Evolutionary conservation across 2,113 vertebrate species (phyloP).

Genomic region (Scortum barcoo): DNA sequence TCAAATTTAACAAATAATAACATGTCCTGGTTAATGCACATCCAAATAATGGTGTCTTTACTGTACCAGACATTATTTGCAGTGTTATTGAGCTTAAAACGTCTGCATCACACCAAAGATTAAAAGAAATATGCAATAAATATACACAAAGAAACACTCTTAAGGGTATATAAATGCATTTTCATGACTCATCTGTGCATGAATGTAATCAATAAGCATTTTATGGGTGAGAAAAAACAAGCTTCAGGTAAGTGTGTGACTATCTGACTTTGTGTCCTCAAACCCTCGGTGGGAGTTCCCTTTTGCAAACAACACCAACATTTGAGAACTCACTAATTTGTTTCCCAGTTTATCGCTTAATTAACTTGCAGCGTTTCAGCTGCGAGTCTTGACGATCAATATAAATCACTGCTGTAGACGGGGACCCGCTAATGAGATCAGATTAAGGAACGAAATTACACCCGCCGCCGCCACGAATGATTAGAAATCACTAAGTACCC

Average conservation of each 20-base stretch:
- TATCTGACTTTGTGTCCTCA: slow-evolving; percentile 15
- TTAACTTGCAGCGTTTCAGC: slow-evolving; percentile 65
- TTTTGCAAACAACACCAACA: slow-evolving; percentile 24
- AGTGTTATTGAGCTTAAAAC: not conserved
- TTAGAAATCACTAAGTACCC: slow-evolving; percentile 70
- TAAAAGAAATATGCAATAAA: too few species aligned
- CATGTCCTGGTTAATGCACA: not conserved
- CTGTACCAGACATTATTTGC: not conserved
- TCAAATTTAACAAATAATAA: not conserved
- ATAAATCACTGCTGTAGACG: slow-evolving; percentile 63
- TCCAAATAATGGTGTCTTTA: not conserved
- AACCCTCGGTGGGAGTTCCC: slow-evolving; percentile 10
- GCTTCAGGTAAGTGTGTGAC: not conserved
- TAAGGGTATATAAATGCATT: not conserved
- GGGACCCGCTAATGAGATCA: slow-evolving; percentile 70
- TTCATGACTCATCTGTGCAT: not conserved
- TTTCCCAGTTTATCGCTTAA: slow-evolving; percentile 76
- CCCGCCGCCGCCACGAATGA: slow-evolving; percentile 63
- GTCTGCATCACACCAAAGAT: not conserved
- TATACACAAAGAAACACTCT: not conserved
- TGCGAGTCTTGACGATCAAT: slow-evolving; percentile 62
- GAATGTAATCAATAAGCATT: not conserved
- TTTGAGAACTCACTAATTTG: slow-evolving; percentile 60
- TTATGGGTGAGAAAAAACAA: not conserved
- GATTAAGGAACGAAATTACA: slow-evolving; percentile 73